Evolutionary conservation across 2,888 invertebrate species (phyloP).

Genomic region (Rapana venosa): DNA sequence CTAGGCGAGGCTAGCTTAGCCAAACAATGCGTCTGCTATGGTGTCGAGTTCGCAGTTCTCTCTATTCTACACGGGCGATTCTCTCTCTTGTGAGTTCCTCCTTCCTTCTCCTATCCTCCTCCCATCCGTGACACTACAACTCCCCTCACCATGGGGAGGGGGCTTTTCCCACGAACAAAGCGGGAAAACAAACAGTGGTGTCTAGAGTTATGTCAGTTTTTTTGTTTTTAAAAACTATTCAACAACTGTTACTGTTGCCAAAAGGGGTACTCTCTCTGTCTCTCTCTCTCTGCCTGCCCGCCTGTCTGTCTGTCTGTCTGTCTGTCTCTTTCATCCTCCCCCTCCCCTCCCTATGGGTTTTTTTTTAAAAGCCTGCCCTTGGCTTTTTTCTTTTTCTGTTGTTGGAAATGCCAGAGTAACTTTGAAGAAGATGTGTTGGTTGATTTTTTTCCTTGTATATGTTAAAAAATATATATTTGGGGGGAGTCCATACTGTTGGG

Average conservation of each 20-base stretch:
- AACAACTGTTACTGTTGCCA: not conserved
- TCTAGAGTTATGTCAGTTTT: not conserved
- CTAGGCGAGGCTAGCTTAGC: not conserved
- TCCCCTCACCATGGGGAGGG: no score
- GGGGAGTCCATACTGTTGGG: no score
- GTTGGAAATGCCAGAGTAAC: no score
- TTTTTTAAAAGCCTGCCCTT: no score
- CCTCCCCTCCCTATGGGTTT: no score
- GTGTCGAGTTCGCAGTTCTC: not conserved
- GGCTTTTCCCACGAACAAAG: no score
- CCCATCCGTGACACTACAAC: no score
- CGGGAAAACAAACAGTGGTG: no score
- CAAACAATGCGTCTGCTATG: constrained; percentile 1
- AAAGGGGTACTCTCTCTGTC: not conserved
- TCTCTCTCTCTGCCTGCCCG: constrained; percentile 29
- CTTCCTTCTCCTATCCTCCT: not conserved
- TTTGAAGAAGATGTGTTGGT: no score
- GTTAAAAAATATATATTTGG: no score
- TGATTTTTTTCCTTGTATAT: no score
- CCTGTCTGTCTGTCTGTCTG: not conserved
- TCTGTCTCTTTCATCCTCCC: not conserved
- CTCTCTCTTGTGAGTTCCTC: not conserved
- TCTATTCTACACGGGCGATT: not conserved
- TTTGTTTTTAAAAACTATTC: not conserved
- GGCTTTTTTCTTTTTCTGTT: no score